A percentile compares a stretch with the other conserved stretches of the same genome.
These are phyloP conservation scores for Erpetoichthys calabaricus DNA, from an alignment of 2,797 vertebrate genomes.

Conservation along the genomic window DNA sequence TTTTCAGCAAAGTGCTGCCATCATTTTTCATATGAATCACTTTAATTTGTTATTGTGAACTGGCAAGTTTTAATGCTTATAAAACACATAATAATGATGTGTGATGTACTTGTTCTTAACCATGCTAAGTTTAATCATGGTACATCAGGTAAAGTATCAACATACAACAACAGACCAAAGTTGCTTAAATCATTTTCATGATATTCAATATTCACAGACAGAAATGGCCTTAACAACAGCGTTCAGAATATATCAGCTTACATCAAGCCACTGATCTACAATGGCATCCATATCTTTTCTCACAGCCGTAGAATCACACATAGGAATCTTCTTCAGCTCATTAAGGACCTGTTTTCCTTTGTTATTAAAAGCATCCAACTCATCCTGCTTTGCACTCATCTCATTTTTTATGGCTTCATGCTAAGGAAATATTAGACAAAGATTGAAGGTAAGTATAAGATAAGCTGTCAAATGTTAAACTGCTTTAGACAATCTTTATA, in stretches of 20 bases:
- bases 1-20: no score
- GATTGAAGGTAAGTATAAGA: background rate
- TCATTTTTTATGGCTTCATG: constrained; percentile 66
- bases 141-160: no score
- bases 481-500: background rate
- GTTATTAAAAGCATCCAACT: constrained; percentile 73
- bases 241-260: constrained; percentile 30
- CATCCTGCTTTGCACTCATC: constrained; percentile 64
- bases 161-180: no score
- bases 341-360: constrained; percentile 69
- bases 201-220: no score
- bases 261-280: constrained; percentile 82
- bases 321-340: constrained; percentile 63
- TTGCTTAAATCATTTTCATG: no score
- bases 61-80: no score
- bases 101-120: no score
- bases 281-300: constrained; percentile 61
- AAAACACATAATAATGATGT: no score
- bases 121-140: no score
- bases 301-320: constrained; percentile 41
- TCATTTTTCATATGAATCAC: no score
- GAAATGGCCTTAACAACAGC: no score
- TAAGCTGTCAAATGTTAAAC: background rate
- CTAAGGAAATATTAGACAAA: constrained; percentile 34
- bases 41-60: no score